Conservation (phyloP, 2,113 vertebrate genomes). For the Callithrix jacchus region DNA sequence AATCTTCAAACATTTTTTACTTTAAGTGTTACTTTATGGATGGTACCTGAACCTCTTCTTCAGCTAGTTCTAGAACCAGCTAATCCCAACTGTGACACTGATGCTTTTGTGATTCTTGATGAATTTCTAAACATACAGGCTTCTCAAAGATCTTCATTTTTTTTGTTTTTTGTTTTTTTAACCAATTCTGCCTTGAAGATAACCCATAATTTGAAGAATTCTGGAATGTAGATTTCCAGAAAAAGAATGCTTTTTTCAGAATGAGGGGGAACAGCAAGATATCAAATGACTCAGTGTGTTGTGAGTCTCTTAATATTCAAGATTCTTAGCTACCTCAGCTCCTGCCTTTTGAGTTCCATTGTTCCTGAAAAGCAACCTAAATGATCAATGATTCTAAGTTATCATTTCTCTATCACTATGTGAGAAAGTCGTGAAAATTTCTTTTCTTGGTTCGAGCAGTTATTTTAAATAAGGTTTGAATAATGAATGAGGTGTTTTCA, state of each 20-base stretch:
- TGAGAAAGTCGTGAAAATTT: conserved; percentile 44
- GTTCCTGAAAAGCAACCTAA: background rate
- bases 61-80: background rate
- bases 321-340: background rate
- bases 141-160: background rate
- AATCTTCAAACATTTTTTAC: background rate
- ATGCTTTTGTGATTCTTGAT: background rate
- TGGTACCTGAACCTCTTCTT: background rate
- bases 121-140: background rate
- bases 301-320: background rate
- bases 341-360: background rate
- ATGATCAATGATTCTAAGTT: background rate
- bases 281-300: background rate
- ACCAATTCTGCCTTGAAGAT: background rate
- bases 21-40: background rate
- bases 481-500: conserved; percentile 77
- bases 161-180: background rate
- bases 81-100: background rate
- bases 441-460: conserved; percentile 32
- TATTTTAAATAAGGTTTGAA: conserved; percentile 75
- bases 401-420: conserved; percentile 6
- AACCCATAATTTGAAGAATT: background rate
- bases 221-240: background rate
- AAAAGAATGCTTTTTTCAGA: background rate
- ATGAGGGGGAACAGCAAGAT: background rate